Percentiles rank a stretch among this genome's conserved stretches.
Evolutionary conservation across 2,888 invertebrate genomes (phyloP).

Genomic region (Metacarcinus magister): DNA sequence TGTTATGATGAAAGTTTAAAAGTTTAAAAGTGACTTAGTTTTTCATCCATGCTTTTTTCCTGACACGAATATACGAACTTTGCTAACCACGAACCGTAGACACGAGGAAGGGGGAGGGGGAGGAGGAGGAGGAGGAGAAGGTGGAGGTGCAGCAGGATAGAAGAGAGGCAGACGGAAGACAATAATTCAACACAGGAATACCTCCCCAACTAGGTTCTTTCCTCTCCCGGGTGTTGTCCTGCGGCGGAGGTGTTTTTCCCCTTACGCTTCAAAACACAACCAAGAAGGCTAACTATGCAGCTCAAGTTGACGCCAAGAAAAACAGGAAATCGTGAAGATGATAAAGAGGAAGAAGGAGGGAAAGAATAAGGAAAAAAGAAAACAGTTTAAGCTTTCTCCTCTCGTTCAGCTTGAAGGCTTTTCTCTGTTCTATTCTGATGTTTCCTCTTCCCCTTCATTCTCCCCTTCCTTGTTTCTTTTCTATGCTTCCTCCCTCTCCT

Average conservation of each 20-base stretch:
- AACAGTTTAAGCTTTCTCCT: constrained; percentile 6
- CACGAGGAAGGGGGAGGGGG: neutral
- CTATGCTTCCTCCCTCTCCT: neutral
- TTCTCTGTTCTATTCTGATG: neutral
- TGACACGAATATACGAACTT: neutral
- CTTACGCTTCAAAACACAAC: neutral
- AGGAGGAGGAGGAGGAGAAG: neutral
- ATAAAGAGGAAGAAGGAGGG: neutral
- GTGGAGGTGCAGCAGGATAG: too few relatives aligned
- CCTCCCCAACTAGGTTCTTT: neutral
- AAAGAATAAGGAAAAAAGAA: neutral
- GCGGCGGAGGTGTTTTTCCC: neutral
- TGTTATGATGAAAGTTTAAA: neutral
- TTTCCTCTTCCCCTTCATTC: neutral
- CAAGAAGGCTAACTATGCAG: neutral
- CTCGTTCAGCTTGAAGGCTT: neutral
- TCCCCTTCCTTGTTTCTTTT: neutral
- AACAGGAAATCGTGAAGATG: constrained; percentile 27
- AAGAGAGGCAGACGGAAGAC: neutral
- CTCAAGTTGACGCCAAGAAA: neutral
- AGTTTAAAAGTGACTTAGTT: neutral
- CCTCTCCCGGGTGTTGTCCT: neutral
- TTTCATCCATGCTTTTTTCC: neutral
- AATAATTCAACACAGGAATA: neutral
- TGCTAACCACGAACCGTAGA: neutral